Conservation (phyloP, 2,797 vertebrate species). For the Masticophis lateralis region DNA sequence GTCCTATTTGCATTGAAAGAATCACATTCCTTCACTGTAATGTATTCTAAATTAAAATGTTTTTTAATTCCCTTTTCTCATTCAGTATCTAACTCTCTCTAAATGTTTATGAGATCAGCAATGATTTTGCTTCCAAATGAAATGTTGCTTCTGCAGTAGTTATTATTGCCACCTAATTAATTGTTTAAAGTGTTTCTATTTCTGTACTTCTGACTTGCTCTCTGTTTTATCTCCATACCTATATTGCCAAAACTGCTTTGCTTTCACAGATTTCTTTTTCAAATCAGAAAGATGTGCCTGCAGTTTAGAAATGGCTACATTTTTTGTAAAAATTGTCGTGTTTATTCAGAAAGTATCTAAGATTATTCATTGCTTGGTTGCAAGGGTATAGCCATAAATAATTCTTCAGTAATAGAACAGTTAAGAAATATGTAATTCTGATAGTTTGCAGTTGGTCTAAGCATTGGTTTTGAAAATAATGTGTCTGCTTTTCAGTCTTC, state of each 20-base stretch:
- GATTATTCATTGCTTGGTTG: background rate
- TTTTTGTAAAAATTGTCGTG: background rate
- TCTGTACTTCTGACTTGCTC: slow-evolving; percentile 17
- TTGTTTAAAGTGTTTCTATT: slow-evolving; percentile 4
- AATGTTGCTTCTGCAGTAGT: slow-evolving; percentile 40
- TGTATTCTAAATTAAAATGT: slow-evolving; percentile 39
- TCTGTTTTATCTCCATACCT: slow-evolving; percentile 9
- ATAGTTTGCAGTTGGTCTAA: background rate
- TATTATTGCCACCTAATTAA: slow-evolving; percentile 31
- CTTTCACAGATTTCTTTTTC: slow-evolving; percentile 16
- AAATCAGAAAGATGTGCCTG: background rate
- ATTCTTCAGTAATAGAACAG: background rate
- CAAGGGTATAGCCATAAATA: background rate
- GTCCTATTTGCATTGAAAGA: slow-evolving; percentile 55
- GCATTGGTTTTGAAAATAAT: background rate
- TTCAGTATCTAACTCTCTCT: background rate
- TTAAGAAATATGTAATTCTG: background rate
- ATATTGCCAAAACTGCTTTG: slow-evolving; percentile 27
- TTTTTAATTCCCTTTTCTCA: background rate
- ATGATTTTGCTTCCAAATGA: slow-evolving; percentile 28
- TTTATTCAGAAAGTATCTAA: background rate
- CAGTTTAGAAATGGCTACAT: background rate
- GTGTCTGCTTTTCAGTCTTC: background rate
- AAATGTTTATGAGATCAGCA: slow-evolving; percentile 20
- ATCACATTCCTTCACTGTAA: slow-evolving; percentile 58